These are phyloP conservation scores for Megaustenia siamemsis DNA, from an alignment of 2,888 invertebrate species.

Conservation along the genomic window DNA sequence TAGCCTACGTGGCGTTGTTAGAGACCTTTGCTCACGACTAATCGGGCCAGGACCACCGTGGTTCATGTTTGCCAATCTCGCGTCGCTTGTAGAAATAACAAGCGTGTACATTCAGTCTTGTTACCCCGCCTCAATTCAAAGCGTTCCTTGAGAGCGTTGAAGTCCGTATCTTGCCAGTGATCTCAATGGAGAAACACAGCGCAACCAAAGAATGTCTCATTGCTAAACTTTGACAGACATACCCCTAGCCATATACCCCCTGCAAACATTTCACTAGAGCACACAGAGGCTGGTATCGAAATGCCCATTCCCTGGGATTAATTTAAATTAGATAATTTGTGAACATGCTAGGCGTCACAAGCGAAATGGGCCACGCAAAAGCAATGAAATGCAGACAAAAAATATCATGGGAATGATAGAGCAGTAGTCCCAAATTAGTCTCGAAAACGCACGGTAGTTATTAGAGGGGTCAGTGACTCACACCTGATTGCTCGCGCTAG, in stretches of 20 bases:
- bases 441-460: no score
- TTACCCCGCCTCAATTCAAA: neutral
- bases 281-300: neutral
- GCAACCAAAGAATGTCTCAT: neutral
- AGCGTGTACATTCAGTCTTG: neutral
- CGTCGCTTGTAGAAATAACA: neutral
- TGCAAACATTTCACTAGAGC: neutral
- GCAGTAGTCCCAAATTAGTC: no score
- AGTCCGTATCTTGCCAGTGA: neutral
- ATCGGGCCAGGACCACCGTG: conserved; percentile 1
- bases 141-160: neutral
- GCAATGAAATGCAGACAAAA: neutral
- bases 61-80: conserved; percentile 11
- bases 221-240: neutral
- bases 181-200: neutral
- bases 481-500: no score
- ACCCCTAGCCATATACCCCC: neutral
- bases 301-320: neutral
- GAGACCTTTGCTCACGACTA: conserved; percentile 27
- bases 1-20: no score
- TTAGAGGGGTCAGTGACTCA: no score
- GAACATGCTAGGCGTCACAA: neutral
- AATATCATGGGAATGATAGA: no score
- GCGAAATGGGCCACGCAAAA: neutral
- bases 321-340: neutral